Evolutionary conservation across 1,140 invertebrate genomes (phyloP).

Genomic region (Eumeta japonica): DNA sequence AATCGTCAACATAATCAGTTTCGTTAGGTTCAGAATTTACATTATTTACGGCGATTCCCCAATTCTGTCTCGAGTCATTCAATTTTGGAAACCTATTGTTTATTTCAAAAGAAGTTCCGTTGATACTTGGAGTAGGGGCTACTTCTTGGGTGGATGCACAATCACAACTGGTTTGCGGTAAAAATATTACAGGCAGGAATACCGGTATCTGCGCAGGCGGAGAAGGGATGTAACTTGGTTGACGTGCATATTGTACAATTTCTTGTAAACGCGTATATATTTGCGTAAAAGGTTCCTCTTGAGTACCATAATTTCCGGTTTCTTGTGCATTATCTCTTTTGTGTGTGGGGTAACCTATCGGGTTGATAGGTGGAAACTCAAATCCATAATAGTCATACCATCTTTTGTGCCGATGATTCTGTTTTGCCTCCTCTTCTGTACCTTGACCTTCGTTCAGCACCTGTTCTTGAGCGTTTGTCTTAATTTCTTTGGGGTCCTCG

Average conservation of each 20-base stretch:
- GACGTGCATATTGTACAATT: slow-evolving; percentile 18
- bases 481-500: no score
- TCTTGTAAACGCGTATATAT: slow-evolving; percentile 29
- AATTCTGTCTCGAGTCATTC: slow-evolving; percentile 28
- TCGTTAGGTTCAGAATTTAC: slow-evolving; percentile 1
- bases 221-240: slow-evolving; percentile 24
- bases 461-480: no score
- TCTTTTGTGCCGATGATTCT: slow-evolving; percentile 36
- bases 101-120: slow-evolving; percentile 6
- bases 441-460: no score
- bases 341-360: slow-evolving; percentile 14
- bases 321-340: slow-evolving; percentile 23
- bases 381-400: slow-evolving; percentile 26
- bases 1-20: slow-evolving; percentile 13
- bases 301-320: slow-evolving; percentile 17
- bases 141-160: slow-evolving; percentile 13
- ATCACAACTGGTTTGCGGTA: slow-evolving; percentile 25
- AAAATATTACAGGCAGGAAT: slow-evolving; percentile 23
- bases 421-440: no score
- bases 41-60: slow-evolving; percentile 19
- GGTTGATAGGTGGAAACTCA: slow-evolving; percentile 19
- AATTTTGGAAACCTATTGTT: slow-evolving; percentile 16
- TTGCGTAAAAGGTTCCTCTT: slow-evolving; percentile 20
- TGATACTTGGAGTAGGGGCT: slow-evolving; percentile 9
- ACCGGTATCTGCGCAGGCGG: slow-evolving; percentile 22